Conservation (phyloP, 2,888 invertebrate species). For the Eilema caniola region DNA sequence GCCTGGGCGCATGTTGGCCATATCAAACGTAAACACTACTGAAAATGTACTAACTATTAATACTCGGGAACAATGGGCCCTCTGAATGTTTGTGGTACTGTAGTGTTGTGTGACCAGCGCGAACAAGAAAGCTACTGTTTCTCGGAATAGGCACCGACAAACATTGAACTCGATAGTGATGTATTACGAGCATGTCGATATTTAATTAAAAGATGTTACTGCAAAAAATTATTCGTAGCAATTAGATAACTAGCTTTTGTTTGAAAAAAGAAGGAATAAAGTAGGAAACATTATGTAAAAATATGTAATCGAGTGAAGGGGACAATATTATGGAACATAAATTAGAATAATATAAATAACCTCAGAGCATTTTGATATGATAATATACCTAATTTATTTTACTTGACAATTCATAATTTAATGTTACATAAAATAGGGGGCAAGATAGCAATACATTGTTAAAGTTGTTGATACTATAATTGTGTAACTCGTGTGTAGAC, state of each 20-base stretch:
- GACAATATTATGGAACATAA: not conserved
- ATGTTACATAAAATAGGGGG: no score
- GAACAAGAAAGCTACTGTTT: slow-evolving; percentile 79
- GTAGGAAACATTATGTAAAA: not conserved
- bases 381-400: no score
- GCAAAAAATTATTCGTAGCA: not conserved
- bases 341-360: not conserved
- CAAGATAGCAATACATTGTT: no score
- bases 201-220: not conserved
- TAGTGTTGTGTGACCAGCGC: slow-evolving; percentile 44
- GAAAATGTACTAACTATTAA: slow-evolving; percentile 51
- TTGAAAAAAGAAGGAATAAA: not conserved
- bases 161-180: slow-evolving; percentile 57
- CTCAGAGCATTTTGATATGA: no score
- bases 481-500: not conserved
- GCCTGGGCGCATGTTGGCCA: slow-evolving; percentile 64
- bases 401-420: no score
- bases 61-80: slow-evolving; percentile 65
- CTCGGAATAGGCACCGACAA: slow-evolving; percentile 64
- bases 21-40: slow-evolving; percentile 48
- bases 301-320: not conserved
- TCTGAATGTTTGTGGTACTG: slow-evolving; percentile 51
- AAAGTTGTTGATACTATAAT: not conserved
- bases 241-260: not conserved
- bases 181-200: slow-evolving; percentile 13